Base-by-base conservation (phyloP, 2,888 invertebrate genomes). In the Theodoxus fluviatilis region DNA sequence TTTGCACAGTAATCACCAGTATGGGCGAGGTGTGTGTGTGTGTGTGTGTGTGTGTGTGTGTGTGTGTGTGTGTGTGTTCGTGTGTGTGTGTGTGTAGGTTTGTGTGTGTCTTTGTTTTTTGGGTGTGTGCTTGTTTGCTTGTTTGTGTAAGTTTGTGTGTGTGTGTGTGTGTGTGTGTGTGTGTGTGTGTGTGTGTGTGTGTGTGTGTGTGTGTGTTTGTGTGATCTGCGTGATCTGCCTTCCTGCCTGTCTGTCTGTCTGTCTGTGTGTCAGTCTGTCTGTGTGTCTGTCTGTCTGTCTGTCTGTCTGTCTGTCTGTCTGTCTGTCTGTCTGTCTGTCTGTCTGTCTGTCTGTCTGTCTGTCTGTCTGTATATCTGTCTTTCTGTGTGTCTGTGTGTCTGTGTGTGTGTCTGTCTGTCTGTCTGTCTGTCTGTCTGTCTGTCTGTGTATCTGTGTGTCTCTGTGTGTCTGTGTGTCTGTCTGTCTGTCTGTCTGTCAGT, bases 401-500 rank as follows among this genome's bases (percentile, higher is more conserved):
- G 15, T 3, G 59, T 22, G 2, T 3, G 12, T 3, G 28, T 22
- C 3, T 25, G 18, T 4, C 15, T 57, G 25, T 28, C 25, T 57
- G 25, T 57, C 28, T 28, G 31, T 57, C n/a, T 57, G 25, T 28
- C 3, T 28, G 3, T 57, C 15, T 28, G 25, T 57, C 15, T 57
- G 7, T 57, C 3, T 57, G 31, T 57, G 25, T 57, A 4, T 57
- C 15, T 28, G 7, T 57, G 2, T 57, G 9, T 25, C 3, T 25
- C 28, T 57, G 25, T 25, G n/a, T 52, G 4, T n/a, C n/a, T 52
- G n/a, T 52, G 52, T 25, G 43, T 52, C 37, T 7, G 22, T 22
- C 63, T 38, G 25, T 38, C 63, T 38, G 18, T 63, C 63, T 63
- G 7, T 37, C 63, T 12, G 22, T 63, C 37, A 40, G 22, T 63